Percentiles rank a stretch among this genome's conserved stretches.
Evolutionary conservation across 1,140 invertebrate species (phyloP).

Genomic region (Brachionus manjavacas): DNA sequence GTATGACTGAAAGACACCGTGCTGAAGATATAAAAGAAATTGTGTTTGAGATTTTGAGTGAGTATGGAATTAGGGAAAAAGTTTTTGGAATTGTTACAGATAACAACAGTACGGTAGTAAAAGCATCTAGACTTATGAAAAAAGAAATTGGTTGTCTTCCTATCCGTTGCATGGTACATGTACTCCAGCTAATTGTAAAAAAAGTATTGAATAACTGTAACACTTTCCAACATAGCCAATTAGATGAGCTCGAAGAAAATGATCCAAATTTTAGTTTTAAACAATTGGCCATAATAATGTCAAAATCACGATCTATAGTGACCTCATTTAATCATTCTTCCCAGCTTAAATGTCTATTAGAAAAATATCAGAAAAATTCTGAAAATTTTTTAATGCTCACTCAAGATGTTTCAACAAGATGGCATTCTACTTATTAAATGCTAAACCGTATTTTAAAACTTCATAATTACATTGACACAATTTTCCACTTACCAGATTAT

Average conservation of each 20-base stretch:
- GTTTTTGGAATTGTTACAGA: no score
- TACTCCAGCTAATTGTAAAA: not conserved
- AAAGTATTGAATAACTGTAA: not conserved
- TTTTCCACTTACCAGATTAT: no score
- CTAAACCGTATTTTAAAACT: not conserved
- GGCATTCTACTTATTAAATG: not conserved
- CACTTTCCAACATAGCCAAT: not conserved
- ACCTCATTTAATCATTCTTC: no score
- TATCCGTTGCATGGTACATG: not conserved
- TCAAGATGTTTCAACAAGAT: no score
- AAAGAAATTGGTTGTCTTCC: not conserved
- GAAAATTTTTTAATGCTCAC: not conserved
- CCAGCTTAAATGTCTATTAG: not conserved
- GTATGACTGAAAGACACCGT: no score
- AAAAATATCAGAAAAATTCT: not conserved
- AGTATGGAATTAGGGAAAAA: no score
- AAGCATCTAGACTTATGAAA: not conserved
- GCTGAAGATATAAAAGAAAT: no score
- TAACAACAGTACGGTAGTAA: not conserved
- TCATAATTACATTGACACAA: not conserved
- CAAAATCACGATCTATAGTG: no score
- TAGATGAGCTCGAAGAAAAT: not conserved
- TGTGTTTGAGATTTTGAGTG: no score
- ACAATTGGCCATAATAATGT: no score
- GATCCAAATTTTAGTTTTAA: no score